Evolutionary conservation across 2,888 invertebrate genomes (phyloP).

Genomic region (Tineola bisselliella): DNA sequence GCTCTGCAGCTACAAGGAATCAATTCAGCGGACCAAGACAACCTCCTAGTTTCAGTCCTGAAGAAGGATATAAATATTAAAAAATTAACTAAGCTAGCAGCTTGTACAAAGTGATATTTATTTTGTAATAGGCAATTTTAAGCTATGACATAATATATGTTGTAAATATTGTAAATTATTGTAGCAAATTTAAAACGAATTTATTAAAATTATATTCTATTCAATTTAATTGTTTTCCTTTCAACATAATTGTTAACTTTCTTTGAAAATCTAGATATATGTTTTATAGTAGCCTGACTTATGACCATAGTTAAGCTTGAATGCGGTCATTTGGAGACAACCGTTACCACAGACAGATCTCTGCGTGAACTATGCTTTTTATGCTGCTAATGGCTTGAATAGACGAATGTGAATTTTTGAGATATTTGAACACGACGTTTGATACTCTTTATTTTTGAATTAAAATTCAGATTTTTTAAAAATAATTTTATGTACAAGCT

Average conservation of each 20-base stretch:
- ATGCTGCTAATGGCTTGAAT: too few species aligned
- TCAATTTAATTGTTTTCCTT: background rate
- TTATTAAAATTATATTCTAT: background rate
- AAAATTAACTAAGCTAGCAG: background rate
- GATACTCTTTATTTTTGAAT: too few species aligned
- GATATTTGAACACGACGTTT: too few species aligned
- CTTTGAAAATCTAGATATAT: too few species aligned
- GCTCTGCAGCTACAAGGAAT: conserved; percentile 15
- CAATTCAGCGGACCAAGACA: conserved; percentile 48
- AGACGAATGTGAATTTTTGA: too few species aligned
- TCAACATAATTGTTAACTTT: background rate
- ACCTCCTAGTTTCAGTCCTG: conserved; percentile 50
- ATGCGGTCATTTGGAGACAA: too few species aligned
- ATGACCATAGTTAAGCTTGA: too few species aligned
- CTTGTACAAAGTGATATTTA: conserved; percentile 10
- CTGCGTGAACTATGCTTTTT: too few species aligned
- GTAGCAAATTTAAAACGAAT: background rate
- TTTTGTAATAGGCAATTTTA: conserved; percentile 7
- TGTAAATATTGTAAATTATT: conserved; percentile 7
- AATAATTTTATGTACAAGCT: too few species aligned
- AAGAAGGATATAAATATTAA: conserved; percentile 58
- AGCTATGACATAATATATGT: background rate
- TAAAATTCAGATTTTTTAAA: too few species aligned
- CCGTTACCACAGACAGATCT: too few species aligned
- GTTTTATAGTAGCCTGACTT: too few species aligned